A percentile compares a stretch with the other conserved stretches of the same genome.
Evolutionary conservation across 2,113 vertebrate genomes (phyloP).

Genomic region (Siniperca knerii): DNA sequence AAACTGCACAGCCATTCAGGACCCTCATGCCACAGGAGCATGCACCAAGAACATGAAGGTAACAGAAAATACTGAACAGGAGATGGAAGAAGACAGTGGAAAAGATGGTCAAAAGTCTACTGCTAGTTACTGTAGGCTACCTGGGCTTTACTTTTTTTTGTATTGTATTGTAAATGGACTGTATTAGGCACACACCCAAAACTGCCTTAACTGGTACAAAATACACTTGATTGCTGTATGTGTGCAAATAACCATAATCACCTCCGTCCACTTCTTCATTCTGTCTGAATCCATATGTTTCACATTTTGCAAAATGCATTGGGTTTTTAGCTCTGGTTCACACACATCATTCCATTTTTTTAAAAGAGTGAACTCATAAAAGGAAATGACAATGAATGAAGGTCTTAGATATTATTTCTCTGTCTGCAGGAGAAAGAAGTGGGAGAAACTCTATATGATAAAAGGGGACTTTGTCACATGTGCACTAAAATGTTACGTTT

Average conservation of each 20-base stretch:
- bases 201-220: neutral
- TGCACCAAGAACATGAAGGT: conserved; percentile 78
- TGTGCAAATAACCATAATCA: neutral
- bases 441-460: neutral
- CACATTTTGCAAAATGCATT: neutral
- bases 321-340: neutral
- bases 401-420: conserved; percentile 19
- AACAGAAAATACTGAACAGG: conserved; percentile 57
- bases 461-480: conserved; percentile 14
- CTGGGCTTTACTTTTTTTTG: neutral
- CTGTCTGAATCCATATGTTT: neutral
- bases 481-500: neutral
- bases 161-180: neutral
- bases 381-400: conserved; percentile 13
- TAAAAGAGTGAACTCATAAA: conserved; percentile 5
- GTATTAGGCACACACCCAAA: neutral
- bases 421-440: conserved; percentile 34
- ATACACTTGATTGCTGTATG: neutral
- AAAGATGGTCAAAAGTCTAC: conserved; percentile 37
- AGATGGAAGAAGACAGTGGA: conserved; percentile 71
- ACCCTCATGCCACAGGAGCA: conserved; percentile 82
- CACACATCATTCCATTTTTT: conserved; percentile 12
- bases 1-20: conserved; percentile 68
- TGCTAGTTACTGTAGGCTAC: neutral
- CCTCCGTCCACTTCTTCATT: neutral